Base-by-base conservation (phyloP, 2,888 invertebrate genomes). In the Acrocyrtus sp. region DNA sequence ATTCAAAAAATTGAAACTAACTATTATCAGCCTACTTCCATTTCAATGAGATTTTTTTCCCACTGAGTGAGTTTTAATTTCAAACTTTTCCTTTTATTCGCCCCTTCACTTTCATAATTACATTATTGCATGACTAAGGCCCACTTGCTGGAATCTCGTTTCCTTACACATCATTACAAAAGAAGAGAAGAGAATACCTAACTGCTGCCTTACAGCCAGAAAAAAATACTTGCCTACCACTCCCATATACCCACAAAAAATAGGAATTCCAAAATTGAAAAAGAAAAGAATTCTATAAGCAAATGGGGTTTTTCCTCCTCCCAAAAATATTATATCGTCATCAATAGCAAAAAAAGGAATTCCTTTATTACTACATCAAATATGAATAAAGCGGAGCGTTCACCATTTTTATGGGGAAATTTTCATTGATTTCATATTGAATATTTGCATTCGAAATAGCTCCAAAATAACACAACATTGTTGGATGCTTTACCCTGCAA, bases 101-200 rank as follows among this genome's bases (percentile, higher is more conserved):
- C 57, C 41, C 54, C 50, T 24, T 47, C 41, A 43, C 48, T 67
- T 53, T 56, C 58, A 54, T 66, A 67, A 67, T 67, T 58, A 67
- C 67, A 26, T 58, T 67, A 67, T 67, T 67, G 67, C 67, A 67
- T 67, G 67, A 51, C 67, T 61, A 58, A 57, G 45, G 12, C 22
- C 43, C 60, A 60, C 60, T 67, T 51, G 50, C 19, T 27, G 17
- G 45, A 57, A 50, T 50, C 34, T 19, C 22, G 48, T 50, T 48
- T 65, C 19, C 39, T 27, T 17, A 8, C 17, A 12, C 57, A n/a
- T 47, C 17, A 27, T 26, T 22, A 56, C 21, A 39, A 15, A 57
- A 45, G n/a, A 24, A 50, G 48, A 58, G 24, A 27, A 17, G 47
- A 53, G 21, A 29, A 34, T 10, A 34, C 6, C 6, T 34, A 34